A percentile compares a stretch with the other conserved stretches of the same genome.
Evolutionary conservation across 2,113 vertebrate species (phyloP).

Genomic region (Chauna torquata): DNA sequence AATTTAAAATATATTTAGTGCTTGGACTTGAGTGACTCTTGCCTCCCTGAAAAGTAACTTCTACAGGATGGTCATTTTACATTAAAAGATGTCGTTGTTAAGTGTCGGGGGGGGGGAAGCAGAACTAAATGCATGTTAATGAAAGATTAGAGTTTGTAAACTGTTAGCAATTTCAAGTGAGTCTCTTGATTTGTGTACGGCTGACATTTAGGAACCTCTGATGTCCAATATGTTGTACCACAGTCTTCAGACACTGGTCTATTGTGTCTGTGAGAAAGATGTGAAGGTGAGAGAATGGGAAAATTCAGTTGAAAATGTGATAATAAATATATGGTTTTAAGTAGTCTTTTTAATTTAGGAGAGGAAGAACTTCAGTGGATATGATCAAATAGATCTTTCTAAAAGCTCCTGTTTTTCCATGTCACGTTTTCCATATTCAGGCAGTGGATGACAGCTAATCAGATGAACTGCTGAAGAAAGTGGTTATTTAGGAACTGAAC

Average conservation of each 20-base stretch:
- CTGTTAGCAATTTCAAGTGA: background rate
- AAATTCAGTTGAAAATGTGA: fast-evolving
- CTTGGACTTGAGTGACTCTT: background rate
- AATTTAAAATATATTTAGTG: background rate
- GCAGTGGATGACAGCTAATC: background rate
- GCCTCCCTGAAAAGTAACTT: background rate
- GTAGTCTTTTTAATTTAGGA: background rate
- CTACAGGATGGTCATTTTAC: background rate
- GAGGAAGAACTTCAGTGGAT: background rate
- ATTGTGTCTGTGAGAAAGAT: background rate
- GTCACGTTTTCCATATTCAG: background rate
- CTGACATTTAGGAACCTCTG: background rate
- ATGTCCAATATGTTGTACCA: background rate
- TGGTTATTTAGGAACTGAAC: background rate
- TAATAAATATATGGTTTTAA: background rate
- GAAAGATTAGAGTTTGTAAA: background rate
- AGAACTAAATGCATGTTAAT: background rate
- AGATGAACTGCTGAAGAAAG: background rate
- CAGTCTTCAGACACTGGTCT: background rate
- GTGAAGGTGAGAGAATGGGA: background rate
- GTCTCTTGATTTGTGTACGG: background rate
- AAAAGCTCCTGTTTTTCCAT: fast-evolving
- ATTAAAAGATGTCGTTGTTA: background rate
- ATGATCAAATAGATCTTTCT: background rate
- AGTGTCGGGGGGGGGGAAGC: background rate